Base-by-base conservation (phyloP, 1,140 invertebrate genomes). In the Drosophila orosa region DNA sequence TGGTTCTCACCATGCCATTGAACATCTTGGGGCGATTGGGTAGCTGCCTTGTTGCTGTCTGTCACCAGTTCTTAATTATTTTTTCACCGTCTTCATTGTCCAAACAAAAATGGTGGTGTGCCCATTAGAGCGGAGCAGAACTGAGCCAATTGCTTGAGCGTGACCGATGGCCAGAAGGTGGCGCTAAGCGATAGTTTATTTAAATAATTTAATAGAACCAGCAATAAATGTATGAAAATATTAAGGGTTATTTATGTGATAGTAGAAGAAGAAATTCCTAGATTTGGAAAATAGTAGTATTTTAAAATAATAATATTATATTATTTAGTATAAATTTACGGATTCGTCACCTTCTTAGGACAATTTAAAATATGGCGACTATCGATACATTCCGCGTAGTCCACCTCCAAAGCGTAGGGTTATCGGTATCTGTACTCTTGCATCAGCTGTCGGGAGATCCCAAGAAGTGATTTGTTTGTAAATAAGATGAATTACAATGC, bases 1-100 rank as follows among this genome's bases (percentile, higher is more conserved):
- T 85, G 50, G 92, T 93, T 67, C 91, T 92, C 42, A 92, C 92
- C 92, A 93, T 92, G 42, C 90, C 85, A 68, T 89, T 91, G 68
- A 91, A 92, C 74, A 91, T 89, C 76, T 89, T 80, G 48, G 29
- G 75, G 72, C 57, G 66, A 55, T 52, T 65, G 19, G 5, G 15
- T 33, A 50, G 37, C 33, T 37, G 58, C 37, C 42, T 12, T 54
- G 39, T 69, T 60, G 24, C 37, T 19, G 29, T 35, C 29, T 60
- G 55, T 54, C 27, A 37, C 74, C 45, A 74, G 37, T 47, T 27
- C 10, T 48, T 39, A 42, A 60, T 42, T 48, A 48, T 29, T 59
- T 58, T 56, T 74, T 61, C 69, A 42, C 59, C 17, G 40, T 58
- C 68, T 65, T 74, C 80, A 83, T 83, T 79, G 58, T 80, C 60